Conservation (phyloP, 1,140 invertebrate species). For the Carposina sasakii region DNA sequence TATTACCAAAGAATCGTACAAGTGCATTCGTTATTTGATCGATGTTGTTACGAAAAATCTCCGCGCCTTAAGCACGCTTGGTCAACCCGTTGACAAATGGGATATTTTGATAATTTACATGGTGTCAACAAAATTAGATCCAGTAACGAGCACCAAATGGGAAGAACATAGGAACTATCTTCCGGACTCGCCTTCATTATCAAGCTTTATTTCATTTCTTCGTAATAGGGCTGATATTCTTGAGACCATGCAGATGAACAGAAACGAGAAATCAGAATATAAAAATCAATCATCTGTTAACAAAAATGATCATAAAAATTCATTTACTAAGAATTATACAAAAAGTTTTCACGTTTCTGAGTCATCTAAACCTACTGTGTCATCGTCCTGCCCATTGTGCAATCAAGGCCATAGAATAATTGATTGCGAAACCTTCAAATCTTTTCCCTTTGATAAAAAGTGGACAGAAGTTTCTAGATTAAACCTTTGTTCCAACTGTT, state of each 20-base stretch:
- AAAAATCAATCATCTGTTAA: too few species aligned
- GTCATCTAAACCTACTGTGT: too few species aligned
- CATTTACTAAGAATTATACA: neutral
- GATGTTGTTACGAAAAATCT: neutral
- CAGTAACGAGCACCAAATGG: neutral
- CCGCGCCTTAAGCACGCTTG: neutral
- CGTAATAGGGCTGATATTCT: neutral
- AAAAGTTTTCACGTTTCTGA: too few species aligned
- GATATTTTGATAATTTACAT: neutral
- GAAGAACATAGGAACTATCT: neutral
- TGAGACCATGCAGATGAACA: too few species aligned
- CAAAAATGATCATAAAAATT: neutral
- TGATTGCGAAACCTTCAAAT: neutral
- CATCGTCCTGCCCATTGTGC: neutral
- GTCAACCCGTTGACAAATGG: neutral
- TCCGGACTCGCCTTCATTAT: neutral
- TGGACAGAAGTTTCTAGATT: neutral
- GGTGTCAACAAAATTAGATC: neutral
- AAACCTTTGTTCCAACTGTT: neutral
- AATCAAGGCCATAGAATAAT: neutral
- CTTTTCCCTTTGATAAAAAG: neutral
- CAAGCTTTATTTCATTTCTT: neutral
- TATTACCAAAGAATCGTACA: neutral
- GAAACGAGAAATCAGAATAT: too few species aligned
- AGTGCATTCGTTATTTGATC: neutral